Evolutionary conservation across 2,797 vertebrate genomes (phyloP).

Genomic region (Kryptolebias ocellatus): DNA sequence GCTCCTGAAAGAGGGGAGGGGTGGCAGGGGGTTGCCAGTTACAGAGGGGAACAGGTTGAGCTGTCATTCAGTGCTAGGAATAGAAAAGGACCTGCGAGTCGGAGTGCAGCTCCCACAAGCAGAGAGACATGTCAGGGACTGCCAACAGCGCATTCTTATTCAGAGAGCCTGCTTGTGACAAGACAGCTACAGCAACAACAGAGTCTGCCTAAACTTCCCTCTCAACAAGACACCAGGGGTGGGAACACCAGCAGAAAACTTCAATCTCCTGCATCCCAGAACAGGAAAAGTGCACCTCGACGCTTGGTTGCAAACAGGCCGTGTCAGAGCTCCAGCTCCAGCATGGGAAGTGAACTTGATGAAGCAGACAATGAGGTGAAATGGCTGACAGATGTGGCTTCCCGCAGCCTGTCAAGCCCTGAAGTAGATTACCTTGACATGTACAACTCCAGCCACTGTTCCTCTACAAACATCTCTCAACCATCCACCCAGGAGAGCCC

Average conservation of each 20-base stretch:
- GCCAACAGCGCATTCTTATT: constrained; percentile 79
- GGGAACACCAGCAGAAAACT: constrained; percentile 65
- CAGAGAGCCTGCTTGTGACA: constrained; percentile 77
- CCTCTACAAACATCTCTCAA: constrained; percentile 83
- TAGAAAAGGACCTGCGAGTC: constrained; percentile 84
- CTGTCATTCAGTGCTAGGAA: constrained; percentile 90
- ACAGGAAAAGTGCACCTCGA: constrained; percentile 63
- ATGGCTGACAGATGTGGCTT: constrained; percentile 85
- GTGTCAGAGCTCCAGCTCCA: constrained; percentile 80
- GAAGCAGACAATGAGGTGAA: constrained; percentile 88
- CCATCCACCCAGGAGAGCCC: constrained; percentile 86
- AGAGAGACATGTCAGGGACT: constrained; percentile 80
- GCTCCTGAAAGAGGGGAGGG: constrained; percentile 74
- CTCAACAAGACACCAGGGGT: constrained; percentile 74
- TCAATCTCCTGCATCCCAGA: constrained; percentile 63
- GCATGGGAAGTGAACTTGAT: constrained; percentile 87
- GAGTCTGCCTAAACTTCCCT: constrained; percentile 66
- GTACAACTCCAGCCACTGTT: constrained; percentile 86
- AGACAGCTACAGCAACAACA: constrained; percentile 82
- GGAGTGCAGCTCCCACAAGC: constrained; percentile 81
- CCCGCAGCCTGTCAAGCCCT: constrained; percentile 83
- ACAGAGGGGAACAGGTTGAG: constrained; percentile 89
- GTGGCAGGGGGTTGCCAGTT: constrained; percentile 73
- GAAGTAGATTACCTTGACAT: constrained; percentile 85
- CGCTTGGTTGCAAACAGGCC: constrained; percentile 62